A percentile compares a stretch with the other conserved stretches of the same genome.
phyloP scores from a whole-genome alignment of 2,797 vertebrate genomes.

The Mareca penelope region DNA sequence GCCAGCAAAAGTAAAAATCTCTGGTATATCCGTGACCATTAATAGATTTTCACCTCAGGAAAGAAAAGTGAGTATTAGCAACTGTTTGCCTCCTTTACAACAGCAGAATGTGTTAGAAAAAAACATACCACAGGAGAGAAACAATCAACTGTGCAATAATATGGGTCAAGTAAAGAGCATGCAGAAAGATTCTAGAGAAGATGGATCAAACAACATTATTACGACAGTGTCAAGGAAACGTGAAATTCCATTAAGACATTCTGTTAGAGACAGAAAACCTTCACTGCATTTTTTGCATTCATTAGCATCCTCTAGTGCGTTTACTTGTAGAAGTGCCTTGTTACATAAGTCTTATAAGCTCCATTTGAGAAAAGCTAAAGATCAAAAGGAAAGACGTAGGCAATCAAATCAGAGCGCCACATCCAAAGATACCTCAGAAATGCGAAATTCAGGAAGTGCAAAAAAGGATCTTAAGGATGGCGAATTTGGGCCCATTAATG shows the following conservation, averaged over 20 bases:
- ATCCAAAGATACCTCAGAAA: conserved; percentile 64
- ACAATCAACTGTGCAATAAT: conserved; percentile 70
- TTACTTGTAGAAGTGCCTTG: conserved; percentile 86
- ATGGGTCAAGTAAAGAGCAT: conserved; percentile 48
- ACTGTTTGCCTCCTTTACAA: conserved; percentile 77
- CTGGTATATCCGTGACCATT: conserved; percentile 93
- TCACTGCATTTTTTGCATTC: conserved; percentile 90
- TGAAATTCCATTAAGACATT: conserved; percentile 82
- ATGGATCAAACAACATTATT: neutral
- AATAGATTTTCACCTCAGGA: conserved; percentile 88
- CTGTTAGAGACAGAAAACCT: conserved; percentile 87
- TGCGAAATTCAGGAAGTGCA: conserved; percentile 57
- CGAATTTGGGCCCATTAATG: conserved; percentile 74
- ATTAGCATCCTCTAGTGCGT: conserved; percentile 84
- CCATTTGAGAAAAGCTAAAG: conserved; percentile 85
- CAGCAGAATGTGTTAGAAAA: conserved; percentile 69
- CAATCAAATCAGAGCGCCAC: conserved; percentile 75
- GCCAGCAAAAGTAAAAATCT: conserved; percentile 94
- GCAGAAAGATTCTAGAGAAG: conserved; percentile 23
- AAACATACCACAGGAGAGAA: conserved; percentile 74
- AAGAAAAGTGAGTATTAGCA: conserved; percentile 89
- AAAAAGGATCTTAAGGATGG: conserved; percentile 68
- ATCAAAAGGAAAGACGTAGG: conserved; percentile 73
- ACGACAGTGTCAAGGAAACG: conserved; percentile 48
- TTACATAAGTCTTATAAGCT: conserved; percentile 87